Evolutionary conservation across 2,797 vertebrate genomes (phyloP), one percentile per base, ranked within the genome.

Genomic region (Etheostoma nigrum): DNA sequence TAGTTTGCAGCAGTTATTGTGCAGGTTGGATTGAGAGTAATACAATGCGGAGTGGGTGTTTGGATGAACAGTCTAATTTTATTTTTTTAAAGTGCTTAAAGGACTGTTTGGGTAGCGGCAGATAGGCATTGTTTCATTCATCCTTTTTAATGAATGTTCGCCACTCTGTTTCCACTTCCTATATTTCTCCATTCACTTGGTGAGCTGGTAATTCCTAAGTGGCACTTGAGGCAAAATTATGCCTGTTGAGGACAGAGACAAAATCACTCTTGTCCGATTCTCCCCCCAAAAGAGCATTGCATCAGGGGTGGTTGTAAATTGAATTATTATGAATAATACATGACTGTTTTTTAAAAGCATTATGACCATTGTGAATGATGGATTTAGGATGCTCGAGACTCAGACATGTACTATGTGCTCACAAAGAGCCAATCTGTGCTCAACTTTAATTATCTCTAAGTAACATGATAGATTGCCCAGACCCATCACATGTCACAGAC

Each of bases 321-420:
- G 57, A 48, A 76, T 80, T 73, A 63, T 71, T 59, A 84, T 84
- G 49, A 89, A 89, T 89, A 88, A 89, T 69, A 67, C 76, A 77
- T 86, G 77, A 44, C 33, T 83, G 73, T 81, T 82, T 84, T 89
- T 44, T 88, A 70, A 74, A 80, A 78, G 78, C 48, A 78, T 75
- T 85, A 73, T 88, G 79, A 72, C 70, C 67, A 23, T 72, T 61
- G 23, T 86, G 88, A 89, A 48, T 90, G 88, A 86, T 86, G 87
- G 82, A 90, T 92, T 90, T 47, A 74, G 84, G 83, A n/a, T 79
- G 54, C 77, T 75, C 23, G 16, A 51, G 53, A 52, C 66, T 66
- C 60, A 72, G 75, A 78, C 66, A 48, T n/a, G 47, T 53, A 60
- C 67, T 66, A 5, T 47, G 16, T 79, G 23, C 69, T 67, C 64